Evolutionary conservation across 2,797 vertebrate genomes (phyloP), one percentile per base, ranked within the genome.

Genomic region (Enteromius trimaculatus): DNA sequence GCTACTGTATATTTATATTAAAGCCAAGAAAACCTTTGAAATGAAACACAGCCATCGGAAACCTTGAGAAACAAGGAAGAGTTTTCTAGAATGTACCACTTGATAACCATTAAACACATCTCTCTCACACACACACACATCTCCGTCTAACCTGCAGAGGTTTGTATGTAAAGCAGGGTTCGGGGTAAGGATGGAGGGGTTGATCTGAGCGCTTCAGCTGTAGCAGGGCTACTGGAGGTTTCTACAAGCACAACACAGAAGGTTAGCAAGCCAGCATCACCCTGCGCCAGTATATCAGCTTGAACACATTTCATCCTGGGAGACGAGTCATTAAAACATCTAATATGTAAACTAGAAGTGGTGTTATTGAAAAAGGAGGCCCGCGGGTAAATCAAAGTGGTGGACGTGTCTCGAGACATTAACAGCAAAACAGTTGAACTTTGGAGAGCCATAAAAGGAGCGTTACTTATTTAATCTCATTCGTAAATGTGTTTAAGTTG

Each of bases 161-260:
- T 92, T 86, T 89, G 92, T 95, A 92, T 75, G 94, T 94, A 85
- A 95, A 95, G 94, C 91, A 90, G 92, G 93, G 93, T 90, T 93
- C 96, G 95, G 64, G 95, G 92, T 95, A 96, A 97, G 95, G 94
- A 94, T 92, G 92, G 92, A 91, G 94, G 93, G 93, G 90, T 88
- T 85, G 90, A 92, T 90, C 91, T 88, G 91, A 95, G 93, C 94
- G 91, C 92, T 84, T 95, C 92, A 92, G 93, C 94, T 91, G 94
- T 86, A 53, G 92, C 86, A 95, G 96, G 94, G 94, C 92, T 92
- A 95, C 92, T 82, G 93, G 93, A 90, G 92, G 88, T 91, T 95
- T 98, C 95, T 97, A 96, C 90, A 96, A 96, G 93, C 93, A 95
- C 80, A 86, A 83, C 70, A 84, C 65, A 88, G 53, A 37, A 49